phyloP scores from a whole-genome alignment of 2,888 invertebrate genomes.

The Macrophya annulata region DNA sequence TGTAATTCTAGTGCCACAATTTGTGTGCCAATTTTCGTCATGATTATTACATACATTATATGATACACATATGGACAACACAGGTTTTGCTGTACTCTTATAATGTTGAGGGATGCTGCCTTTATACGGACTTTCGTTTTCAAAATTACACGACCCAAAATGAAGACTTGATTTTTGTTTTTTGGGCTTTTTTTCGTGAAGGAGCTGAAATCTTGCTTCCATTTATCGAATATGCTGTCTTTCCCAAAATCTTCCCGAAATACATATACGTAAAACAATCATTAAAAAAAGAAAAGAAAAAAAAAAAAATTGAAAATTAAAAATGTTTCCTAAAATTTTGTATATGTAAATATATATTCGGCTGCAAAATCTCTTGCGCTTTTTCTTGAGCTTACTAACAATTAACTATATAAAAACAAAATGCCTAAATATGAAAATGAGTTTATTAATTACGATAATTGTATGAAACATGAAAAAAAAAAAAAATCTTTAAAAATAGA shows the following conservation, averaged over 20 bases:
- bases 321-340: slow-evolving; percentile 42
- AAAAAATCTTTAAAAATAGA: slow-evolving; percentile 19
- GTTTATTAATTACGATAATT: slow-evolving; percentile 19
- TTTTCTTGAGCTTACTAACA: slow-evolving; percentile 62
- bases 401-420: slow-evolving; percentile 59
- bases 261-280: slow-evolving; percentile 24
- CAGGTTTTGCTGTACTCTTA: slow-evolving; percentile 27
- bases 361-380: slow-evolving; percentile 59
- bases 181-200: neutral
- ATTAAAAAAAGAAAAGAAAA: neutral
- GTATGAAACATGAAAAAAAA: slow-evolving; percentile 17
- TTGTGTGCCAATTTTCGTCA: slow-evolving; percentile 41
- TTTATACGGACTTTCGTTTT: neutral
- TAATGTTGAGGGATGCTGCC: slow-evolving; percentile 15
- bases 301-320: neutral
- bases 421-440: slow-evolving; percentile 46
- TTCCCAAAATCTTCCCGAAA: slow-evolving; percentile 40
- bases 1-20: slow-evolving; percentile 32
- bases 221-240: slow-evolving; percentile 14
- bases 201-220: slow-evolving; percentile 16
- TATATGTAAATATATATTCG: slow-evolving; percentile 22
- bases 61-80: slow-evolving; percentile 18
- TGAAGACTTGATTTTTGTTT: neutral
- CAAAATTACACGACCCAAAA: neutral
- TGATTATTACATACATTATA: slow-evolving; percentile 5